Evolutionary conservation across 2,797 vertebrate species (phyloP).

Genomic region (Etheostoma perlongum): DNA sequence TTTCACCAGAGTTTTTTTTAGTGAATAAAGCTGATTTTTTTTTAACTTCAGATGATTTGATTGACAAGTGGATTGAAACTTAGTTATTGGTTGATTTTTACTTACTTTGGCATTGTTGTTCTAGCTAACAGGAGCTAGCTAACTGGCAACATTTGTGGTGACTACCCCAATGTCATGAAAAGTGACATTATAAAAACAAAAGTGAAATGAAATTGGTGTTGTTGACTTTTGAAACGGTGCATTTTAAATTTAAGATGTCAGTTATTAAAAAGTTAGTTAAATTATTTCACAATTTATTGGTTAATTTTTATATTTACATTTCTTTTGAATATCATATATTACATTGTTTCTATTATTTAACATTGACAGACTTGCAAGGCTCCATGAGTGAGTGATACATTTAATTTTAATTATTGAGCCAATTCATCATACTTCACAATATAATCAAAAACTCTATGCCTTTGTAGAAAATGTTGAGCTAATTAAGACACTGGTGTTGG

Average conservation of each 20-base stretch:
- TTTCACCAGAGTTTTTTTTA: no score
- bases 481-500: neutral
- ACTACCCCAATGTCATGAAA: neutral
- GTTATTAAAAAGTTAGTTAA: neutral
- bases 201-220: neutral
- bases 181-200: neutral
- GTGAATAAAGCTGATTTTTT: no score
- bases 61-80: no score
- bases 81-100: neutral
- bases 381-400: slow-evolving; percentile 4
- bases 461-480: slow-evolving; percentile 9
- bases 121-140: neutral
- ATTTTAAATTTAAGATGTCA: neutral
- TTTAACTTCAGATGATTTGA: no score
- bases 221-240: neutral
- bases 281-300: neutral
- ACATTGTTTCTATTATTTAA: neutral
- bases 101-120: neutral
- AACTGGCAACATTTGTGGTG: no score
- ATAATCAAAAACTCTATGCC: neutral
- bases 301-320: neutral
- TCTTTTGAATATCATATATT: no score
- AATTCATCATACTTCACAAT: slow-evolving; percentile 14
- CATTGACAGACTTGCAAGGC: neutral
- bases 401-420: neutral